These are phyloP conservation scores for Bombyx mandarina DNA, from an alignment of 1,140 invertebrate genomes.

Conservation along the genomic window DNA sequence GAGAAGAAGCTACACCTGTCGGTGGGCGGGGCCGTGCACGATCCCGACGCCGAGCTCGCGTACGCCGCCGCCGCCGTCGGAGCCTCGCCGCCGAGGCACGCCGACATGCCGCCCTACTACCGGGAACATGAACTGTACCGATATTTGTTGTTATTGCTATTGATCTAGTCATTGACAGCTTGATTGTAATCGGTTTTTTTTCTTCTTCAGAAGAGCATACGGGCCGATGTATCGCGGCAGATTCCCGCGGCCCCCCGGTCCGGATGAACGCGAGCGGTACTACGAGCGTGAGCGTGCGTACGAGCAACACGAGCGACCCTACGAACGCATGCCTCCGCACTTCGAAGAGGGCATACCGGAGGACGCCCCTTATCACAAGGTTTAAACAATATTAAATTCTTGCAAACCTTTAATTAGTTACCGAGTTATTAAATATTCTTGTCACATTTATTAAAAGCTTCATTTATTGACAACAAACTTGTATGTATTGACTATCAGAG, in stretches of 20 bases:
- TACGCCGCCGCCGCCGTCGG: conserved; percentile 62
- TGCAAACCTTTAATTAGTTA: too few species aligned
- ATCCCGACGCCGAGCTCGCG: conserved; percentile 86
- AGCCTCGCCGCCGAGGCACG: conserved; percentile 50
- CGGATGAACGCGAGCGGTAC: conserved; percentile 37
- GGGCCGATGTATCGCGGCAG: conserved; percentile 52
- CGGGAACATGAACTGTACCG: conserved; percentile 36
- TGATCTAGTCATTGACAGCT: conserved; percentile 2
- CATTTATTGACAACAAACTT: too few species aligned
- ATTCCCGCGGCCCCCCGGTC: conserved; percentile 25
- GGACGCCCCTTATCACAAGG: conserved; percentile 50
- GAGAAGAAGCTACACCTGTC: conserved; percentile 95
- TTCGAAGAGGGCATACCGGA: conserved; percentile 46
- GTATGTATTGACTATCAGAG: too few species aligned
- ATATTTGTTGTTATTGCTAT: conserved; percentile 12
- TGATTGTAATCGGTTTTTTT: background rate
- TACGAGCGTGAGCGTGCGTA: conserved; percentile 39
- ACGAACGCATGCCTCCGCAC: conserved; percentile 32
- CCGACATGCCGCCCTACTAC: conserved; percentile 55
- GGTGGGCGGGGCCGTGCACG: conserved; percentile 71
- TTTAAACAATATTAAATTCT: conserved; percentile 8
- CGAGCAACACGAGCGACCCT: conserved; percentile 29
- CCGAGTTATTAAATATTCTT: too few species aligned
- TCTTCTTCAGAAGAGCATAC: conserved; percentile 24
- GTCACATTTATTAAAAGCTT: too few species aligned